These are phyloP conservation scores for Agrochola macilenta DNA, from an alignment of 2,888 invertebrate genomes.

Conservation along the genomic window DNA sequence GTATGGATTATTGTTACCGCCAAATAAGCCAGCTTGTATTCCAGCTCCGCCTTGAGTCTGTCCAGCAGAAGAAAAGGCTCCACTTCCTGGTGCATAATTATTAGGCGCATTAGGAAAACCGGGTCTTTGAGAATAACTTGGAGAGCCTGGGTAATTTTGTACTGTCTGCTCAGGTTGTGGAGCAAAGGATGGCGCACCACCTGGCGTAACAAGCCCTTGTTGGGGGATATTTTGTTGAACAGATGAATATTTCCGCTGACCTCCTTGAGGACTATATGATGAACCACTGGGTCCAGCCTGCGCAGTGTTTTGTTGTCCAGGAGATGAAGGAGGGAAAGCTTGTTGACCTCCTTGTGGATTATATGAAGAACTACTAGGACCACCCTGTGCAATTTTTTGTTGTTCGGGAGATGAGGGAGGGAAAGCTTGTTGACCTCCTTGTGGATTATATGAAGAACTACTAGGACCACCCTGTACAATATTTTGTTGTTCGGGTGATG, in stretches of 20 bases:
- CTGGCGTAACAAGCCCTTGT: constrained; percentile 5
- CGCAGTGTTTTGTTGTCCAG: constrained; percentile 16
- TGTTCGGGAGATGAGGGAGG: too few relatives aligned
- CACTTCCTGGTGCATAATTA: constrained; percentile 19
- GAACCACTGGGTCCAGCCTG: constrained; percentile 7
- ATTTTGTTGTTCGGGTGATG: too few relatives aligned
- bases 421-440: constrained; percentile 11
- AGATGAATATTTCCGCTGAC: constrained; percentile 34
- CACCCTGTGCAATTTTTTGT: too few relatives aligned
- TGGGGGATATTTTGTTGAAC: constrained; percentile 30
- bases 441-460: too few relatives aligned
- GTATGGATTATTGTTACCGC: constrained; percentile 10
- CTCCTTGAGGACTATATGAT: constrained; percentile 21
- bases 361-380: too few relatives aligned
- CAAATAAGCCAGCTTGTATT: constrained; percentile 7
- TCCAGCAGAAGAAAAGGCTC: background rate
- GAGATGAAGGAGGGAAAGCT: constrained; percentile 3
- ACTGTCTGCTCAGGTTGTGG: constrained; percentile 15
- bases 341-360: constrained; percentile 7
- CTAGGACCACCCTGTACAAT: too few relatives aligned
- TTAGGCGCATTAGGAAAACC: constrained; percentile 16
- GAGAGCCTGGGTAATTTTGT: constrained; percentile 37
- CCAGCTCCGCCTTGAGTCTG: background rate
- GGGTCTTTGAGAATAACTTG: constrained; percentile 19
- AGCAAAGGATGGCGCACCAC: background rate